Base-by-base conservation (phyloP, 2,888 invertebrate genomes). In the Nymphalis urticae region DNA sequence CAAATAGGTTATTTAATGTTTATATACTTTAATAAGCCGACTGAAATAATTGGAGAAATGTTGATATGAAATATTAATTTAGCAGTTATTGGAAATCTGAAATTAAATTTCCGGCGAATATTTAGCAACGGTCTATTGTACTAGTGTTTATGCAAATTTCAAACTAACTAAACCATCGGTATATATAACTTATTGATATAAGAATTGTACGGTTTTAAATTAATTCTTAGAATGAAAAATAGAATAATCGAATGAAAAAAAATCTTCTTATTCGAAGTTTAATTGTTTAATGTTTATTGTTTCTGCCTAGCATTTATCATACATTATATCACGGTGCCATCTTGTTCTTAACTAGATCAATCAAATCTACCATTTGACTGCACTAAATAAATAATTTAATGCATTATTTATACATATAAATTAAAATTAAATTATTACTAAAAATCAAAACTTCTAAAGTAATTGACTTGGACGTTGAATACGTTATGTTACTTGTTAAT, bases 31-130 rank as follows among this genome's bases (percentile, higher is more conserved):
- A 68, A 68, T 71, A 66, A 71, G 48, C 64, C 64, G 62, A 66
- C 62, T 65, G 62, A 65, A 65, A 65, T 68, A 71, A 56, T 60
- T 64, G 53, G 65, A 71, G 66, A 71, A 66, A 71, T 53, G 64
- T 67, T 36, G 58, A 71, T 66, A 71, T 64, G 68, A 61, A 64
- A 71, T 68, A 68, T 68, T 66, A 63, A 71, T 62, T 60, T 69
- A 66, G 32, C 66, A 68, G 60, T 63, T 71, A 71, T 66, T 68
- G 68, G 71, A 66, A 66, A 71, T 53, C 59, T 54, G 59, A 64
- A 66, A 71, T 71, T 71, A 65, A 71, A 71, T 71, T 68, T 66
- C 60, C 24, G 48, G 59, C 58, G 19, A 48, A 71, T 71, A 68
- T 64, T 64, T 64, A 71, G 51, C 59, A 61, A 53, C 58, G 54